Conservation (phyloP, 1,140 invertebrate genomes). For the Drosophila kikkawai region DNA sequence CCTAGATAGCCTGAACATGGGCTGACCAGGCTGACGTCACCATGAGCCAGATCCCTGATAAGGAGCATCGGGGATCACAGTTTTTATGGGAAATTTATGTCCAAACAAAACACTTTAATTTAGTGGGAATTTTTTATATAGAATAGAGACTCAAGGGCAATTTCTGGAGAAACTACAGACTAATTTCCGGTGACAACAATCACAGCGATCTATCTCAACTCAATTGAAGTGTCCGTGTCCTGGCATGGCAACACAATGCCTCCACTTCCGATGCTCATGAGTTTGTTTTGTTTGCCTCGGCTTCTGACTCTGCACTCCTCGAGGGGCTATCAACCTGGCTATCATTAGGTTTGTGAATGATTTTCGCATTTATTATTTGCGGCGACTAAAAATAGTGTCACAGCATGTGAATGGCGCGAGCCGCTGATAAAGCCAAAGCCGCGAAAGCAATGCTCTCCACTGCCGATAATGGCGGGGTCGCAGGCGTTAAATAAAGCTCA, state of each 20-base stretch:
- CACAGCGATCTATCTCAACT: background rate
- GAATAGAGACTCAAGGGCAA: background rate
- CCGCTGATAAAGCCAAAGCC: conserved; percentile 51
- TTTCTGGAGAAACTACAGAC: conserved; percentile 9
- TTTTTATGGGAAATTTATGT: conserved; percentile 10
- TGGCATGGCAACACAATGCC: conserved; percentile 37
- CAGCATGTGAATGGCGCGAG: conserved; percentile 74
- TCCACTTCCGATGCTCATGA: conserved; percentile 20
- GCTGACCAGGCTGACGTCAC: conserved; percentile 33
- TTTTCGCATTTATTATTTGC: conserved; percentile 36
- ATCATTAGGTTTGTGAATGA: conserved; percentile 47
- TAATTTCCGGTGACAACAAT: background rate
- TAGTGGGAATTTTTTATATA: background rate
- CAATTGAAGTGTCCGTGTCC: conserved; percentile 19
- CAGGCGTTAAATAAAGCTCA: conserved; percentile 30
- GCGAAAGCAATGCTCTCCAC: conserved; percentile 2
- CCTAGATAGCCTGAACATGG: conserved; percentile 17
- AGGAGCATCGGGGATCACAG: conserved; percentile 3
- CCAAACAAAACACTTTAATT: conserved; percentile 6
- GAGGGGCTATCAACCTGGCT: conserved; percentile 57
- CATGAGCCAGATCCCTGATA: conserved; percentile 8
- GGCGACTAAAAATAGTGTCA: conserved; percentile 57
- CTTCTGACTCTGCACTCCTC: conserved; percentile 13
- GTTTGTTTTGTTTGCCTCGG: conserved; percentile 37
- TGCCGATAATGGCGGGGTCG: conserved; percentile 47